Percentiles rank a stretch among this genome's conserved stretches.
Conservation (phyloP, 2,113 vertebrate genomes). For the Craseonycteris thonglongyai region DNA sequence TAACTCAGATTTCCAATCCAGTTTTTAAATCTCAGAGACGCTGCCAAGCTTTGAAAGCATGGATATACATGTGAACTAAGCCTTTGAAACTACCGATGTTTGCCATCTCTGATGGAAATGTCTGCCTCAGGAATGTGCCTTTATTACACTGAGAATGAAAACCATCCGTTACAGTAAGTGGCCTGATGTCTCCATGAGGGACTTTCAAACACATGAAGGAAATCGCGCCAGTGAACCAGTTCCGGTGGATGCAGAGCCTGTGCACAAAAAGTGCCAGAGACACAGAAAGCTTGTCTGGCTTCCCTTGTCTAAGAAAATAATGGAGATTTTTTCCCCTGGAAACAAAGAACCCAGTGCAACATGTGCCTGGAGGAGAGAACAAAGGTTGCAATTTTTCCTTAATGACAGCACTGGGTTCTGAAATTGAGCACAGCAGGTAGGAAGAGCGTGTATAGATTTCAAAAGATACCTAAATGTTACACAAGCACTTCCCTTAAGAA, state of each 20-base stretch:
- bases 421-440: conserved; percentile 69
- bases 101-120: not conserved
- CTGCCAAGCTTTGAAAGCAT: conserved; percentile 8
- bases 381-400: conserved; percentile 66
- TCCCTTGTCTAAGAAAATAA: conserved; percentile 13
- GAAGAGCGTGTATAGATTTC: conserved; percentile 46
- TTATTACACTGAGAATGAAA: conserved; percentile 64
- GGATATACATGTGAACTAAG: not conserved
- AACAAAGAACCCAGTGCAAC: conserved; percentile 23
- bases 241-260: not conserved
- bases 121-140: conserved; percentile 47
- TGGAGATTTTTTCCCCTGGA: not conserved
- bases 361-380: conserved; percentile 52
- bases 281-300: not conserved
- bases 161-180: conserved; percentile 57
- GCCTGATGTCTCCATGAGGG: conserved; percentile 2
- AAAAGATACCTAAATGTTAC: conserved; percentile 53
- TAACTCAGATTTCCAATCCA: not conserved
- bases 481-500: not conserved
- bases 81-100: conserved; percentile 31
- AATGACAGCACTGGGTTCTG: conserved; percentile 60
- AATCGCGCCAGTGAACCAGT: not conserved
- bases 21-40: conserved; percentile 20
- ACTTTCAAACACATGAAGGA: conserved; percentile 46
- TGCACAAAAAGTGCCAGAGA: not conserved